A percentile compares a stretch with the other conserved stretches of the same genome.
These are phyloP conservation scores for Pipistrellus nathusii DNA, from an alignment of 2,797 vertebrate species.

Conservation along the genomic window DNA sequence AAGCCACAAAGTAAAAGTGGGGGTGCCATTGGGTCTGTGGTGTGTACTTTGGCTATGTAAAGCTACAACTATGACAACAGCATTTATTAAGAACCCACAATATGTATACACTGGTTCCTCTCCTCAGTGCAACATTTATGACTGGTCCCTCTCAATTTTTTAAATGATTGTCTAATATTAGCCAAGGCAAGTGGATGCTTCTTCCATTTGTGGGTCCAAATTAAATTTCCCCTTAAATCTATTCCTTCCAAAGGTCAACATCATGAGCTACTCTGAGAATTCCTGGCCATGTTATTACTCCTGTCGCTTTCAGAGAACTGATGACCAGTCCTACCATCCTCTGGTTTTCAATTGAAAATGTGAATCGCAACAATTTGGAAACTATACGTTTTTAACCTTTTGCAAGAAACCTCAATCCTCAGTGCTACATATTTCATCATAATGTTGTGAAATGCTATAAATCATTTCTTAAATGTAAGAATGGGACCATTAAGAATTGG, in stretches of 20 bases:
- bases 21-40: slow-evolving; percentile 65
- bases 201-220: slow-evolving; percentile 19
- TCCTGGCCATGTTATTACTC: neutral
- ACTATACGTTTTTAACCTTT: slow-evolving; percentile 34
- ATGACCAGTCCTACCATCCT: neutral
- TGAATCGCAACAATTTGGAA: slow-evolving; percentile 55
- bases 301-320: slow-evolving; percentile 23
- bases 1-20: slow-evolving; percentile 72
- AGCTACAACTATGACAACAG: slow-evolving; percentile 46
- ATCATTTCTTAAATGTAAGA: neutral
- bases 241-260: slow-evolving; percentile 63
- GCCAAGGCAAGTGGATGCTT: slow-evolving; percentile 3
- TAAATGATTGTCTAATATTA: slow-evolving; percentile 60
- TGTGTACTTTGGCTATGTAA: slow-evolving; percentile 16
- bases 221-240: slow-evolving; percentile 55
- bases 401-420: slow-evolving; percentile 2
- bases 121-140: neutral
- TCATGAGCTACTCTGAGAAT: slow-evolving; percentile 46
- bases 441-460: neutral
- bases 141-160: neutral
- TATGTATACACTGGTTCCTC: neutral
- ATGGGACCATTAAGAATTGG: neutral
- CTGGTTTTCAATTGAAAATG: neutral
- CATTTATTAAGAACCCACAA: slow-evolving; percentile 66
- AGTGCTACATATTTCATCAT: neutral